Evolutionary conservation across 2,113 vertebrate species (phyloP), one percentile per base, ranked within the genome.

Genomic region (Chionodraco myersi): DNA sequence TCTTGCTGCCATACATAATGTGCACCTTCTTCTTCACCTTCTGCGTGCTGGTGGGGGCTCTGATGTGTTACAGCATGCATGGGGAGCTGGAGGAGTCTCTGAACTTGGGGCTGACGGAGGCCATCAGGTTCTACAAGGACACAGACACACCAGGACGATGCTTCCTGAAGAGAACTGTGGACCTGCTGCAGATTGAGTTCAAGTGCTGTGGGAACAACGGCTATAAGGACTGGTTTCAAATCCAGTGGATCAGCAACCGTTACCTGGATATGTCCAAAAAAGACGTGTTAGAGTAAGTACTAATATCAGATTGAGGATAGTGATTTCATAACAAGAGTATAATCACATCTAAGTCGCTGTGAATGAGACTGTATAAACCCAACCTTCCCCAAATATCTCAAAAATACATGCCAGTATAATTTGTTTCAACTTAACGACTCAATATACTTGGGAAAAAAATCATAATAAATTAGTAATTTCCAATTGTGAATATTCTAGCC

Each of bases 1-100:
- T 97, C 83, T 95, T 97, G 95, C 90, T 97, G 48, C 96, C 96
- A 14, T 97, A 97, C 85, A 96, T 96, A 0, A 72, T 96, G 11
- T 97, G 95, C 79, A 96, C 96, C 48, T 96, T 96, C 85, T 96
- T 96, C 77, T 97, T 97, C 75, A 97, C 96, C 44, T 96, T 96
- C 90, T 96, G 93, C 71, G 94, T 97, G 88, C 92, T 97, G 83
- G 93, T 95, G 72, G 96, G 96, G 54, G 96, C 95, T 34, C 88
- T 96, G 68, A 94, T 96, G 96, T 97, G 96, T 81, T 97, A 97
- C 3, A 94, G 92, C 75, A 96, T 95, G 95, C 95, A 89, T 14
- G 93, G 95, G 0, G 94, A 96, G 81, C 90, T 97, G 72, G 96
- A 97, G 72, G 94, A 95, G 77, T 94, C 96, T 59, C 94, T 97